These are phyloP conservation scores for Ceyx margarethae DNA, from an alignment of 2,113 vertebrate genomes.

Conservation along the genomic window DNA sequence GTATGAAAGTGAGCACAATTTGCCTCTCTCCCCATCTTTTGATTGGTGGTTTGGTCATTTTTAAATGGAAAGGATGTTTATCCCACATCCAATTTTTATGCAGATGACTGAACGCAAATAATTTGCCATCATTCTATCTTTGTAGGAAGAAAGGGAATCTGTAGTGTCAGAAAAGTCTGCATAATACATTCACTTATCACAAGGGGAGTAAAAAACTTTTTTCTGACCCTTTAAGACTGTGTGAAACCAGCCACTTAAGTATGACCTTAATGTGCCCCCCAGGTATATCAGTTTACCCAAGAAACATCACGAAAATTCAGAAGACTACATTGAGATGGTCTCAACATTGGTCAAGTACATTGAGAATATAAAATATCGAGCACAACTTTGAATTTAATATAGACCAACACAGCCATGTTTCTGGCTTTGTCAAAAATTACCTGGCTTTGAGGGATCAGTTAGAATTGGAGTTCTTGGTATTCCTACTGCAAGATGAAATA, in stretches of 20 bases:
- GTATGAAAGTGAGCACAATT: background rate
- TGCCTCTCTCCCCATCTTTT: background rate
- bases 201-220: accelerated
- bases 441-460: background rate
- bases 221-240: background rate
- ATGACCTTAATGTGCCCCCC: background rate
- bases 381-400: background rate
- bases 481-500: background rate
- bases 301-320: background rate
- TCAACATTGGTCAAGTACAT: background rate
- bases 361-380: background rate
- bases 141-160: background rate
- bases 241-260: background rate
- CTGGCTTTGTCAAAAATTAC: background rate
- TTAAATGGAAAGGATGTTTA: background rate
- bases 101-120: background rate
- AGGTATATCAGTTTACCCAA: background rate
- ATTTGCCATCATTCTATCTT: background rate
- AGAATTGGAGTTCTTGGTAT: background rate
- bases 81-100: background rate
- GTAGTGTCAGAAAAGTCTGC: background rate
- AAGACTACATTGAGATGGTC: background rate
- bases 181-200: background rate
- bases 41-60: background rate
- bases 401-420: background rate